Conservation (phyloP, 2,888 invertebrate genomes). For the Cheilosia urbana region DNA sequence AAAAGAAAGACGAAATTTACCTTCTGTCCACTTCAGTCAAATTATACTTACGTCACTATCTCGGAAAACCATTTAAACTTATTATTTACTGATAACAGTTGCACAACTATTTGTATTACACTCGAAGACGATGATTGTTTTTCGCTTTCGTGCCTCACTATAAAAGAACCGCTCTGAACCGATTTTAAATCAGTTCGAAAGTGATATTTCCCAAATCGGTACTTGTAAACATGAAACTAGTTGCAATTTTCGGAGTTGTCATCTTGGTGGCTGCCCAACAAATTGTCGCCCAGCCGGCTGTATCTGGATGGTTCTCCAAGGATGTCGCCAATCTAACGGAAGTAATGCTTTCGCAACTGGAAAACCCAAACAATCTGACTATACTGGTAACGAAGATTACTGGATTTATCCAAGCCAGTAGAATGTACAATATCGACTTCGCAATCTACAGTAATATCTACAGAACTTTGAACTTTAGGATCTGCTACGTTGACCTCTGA, state of each 20-base stretch:
- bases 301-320: neutral
- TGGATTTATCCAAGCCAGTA: neutral
- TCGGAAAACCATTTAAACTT: no score
- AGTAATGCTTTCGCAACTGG: neutral
- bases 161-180: neutral
- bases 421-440: neutral
- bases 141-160: neutral
- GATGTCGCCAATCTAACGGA: neutral
- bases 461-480: neutral
- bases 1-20: no score
- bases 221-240: slow-evolving; percentile 18
- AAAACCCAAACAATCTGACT: neutral
- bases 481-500: neutral
- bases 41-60: no score
- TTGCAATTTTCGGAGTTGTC: slow-evolving; percentile 7
- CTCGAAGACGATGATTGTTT: neutral
- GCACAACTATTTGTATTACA: neutral
- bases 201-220: neutral
- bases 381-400: neutral
- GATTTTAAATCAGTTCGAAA: slow-evolving; percentile 5
- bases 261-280: slow-evolving; percentile 14
- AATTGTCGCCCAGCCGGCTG: neutral
- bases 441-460: neutral
- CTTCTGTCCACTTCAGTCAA: no score
- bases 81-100: neutral